Base-by-base conservation (phyloP, 1,140 invertebrate genomes). In the Polypedilum pembai region DNA sequence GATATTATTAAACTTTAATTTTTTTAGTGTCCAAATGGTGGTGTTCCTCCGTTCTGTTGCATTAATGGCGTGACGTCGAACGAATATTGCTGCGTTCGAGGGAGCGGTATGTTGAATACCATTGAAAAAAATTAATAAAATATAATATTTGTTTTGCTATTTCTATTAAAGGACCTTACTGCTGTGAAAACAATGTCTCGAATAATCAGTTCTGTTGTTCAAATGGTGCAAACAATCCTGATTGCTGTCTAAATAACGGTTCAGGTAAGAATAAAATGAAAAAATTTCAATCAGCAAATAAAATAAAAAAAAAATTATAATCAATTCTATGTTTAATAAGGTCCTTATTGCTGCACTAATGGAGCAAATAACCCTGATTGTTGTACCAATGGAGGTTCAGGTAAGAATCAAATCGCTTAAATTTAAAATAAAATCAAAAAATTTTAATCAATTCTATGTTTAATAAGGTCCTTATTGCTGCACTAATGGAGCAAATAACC, bases 151-250 rank as follows among this genome's bases (percentile, higher is more conserved):
- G 40, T 41, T 41, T 5, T 45, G 2, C 8, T 12, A 45, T 4
- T 15, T 8, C 3, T 56, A n/a, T 3, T n/a, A 12, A n/a, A n/a
- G 45, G 45, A 56, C 45, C 45, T 12, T 56, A n/a, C 45, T 56
- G 45, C 12, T 69, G 65, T 69, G 18, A n/a, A 8, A 56, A 56
- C 7, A 21, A 21, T 1, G 65, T n/a, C 7, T 4, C 17, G 20
- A 10, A 18, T 20, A 18, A 18, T 18, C 17, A 8, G 17, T 69
- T 20, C 65, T 69, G 65, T 12, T 69, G 65, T 10, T 20, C 65
- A 21, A 69, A 69, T 69, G 65, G 65, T 20, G 65, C 65, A 69
- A 69, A n/a, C 1, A 66, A 66, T 18, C n/a, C 65, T 2, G 65
- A 66, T 66, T 66, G 65, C 18, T 66, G 45, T 8, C 10, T 56